Conservation (phyloP, 1,140 invertebrate genomes). For the Drosophila nebulosa region DNA sequence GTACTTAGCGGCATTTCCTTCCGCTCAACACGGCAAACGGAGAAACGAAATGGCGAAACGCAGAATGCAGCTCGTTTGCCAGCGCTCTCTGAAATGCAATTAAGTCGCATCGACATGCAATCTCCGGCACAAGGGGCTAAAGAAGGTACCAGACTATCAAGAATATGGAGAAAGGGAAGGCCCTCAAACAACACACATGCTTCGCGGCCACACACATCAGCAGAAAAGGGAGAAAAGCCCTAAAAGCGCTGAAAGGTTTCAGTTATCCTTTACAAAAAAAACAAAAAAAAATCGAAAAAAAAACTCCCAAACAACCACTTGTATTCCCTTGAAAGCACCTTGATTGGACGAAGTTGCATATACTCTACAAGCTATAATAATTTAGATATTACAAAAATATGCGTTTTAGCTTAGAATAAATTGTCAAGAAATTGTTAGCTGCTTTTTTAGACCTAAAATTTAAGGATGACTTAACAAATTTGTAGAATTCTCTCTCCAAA, state of each 20-base stretch:
- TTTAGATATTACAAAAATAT: neutral
- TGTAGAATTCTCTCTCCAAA: no score
- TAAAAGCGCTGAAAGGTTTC: conserved; percentile 65
- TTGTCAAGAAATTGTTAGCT: no score
- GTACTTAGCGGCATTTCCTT: conserved; percentile 69
- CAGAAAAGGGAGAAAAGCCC: conserved; percentile 28
- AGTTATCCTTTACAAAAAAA: conserved; percentile 38
- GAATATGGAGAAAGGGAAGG: conserved; percentile 12
- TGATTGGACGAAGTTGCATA: neutral
- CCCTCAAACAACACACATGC: conserved; percentile 34
- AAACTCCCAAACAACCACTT: conserved; percentile 4
- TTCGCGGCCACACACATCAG: conserved; percentile 28
- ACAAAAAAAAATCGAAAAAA: conserved; percentile 17
- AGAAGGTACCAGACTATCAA: conserved; percentile 1
- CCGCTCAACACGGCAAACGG: conserved; percentile 50
- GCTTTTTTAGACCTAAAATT: no score
- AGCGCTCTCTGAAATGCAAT: conserved; percentile 75
- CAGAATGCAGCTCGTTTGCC: conserved; percentile 51
- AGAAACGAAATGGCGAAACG: neutral
- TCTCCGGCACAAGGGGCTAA: conserved; percentile 59
- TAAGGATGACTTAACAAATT: no score
- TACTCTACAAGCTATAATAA: neutral
- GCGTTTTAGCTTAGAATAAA: no score
- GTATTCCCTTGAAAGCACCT: neutral
- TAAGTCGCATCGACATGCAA: conserved; percentile 76